A percentile compares a stretch with the other conserved stretches of the same genome.
Conservation (phyloP, 2,888 invertebrate genomes). For the Acanthosepion esculentum region DNA sequence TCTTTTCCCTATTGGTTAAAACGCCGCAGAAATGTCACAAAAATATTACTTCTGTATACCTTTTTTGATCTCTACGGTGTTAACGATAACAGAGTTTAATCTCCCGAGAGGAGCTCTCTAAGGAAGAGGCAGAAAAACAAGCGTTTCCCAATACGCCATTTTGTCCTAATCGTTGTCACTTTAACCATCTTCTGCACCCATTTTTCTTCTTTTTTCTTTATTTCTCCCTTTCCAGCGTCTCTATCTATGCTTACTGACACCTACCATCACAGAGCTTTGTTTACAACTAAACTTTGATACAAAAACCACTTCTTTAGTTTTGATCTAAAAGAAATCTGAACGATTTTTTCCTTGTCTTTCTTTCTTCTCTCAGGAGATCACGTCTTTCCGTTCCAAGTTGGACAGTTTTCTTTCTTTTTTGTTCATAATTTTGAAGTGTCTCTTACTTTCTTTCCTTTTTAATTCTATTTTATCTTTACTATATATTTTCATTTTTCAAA, state of each 20-base stretch:
- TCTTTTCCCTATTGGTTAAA: neutral
- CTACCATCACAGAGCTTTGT: constrained; percentile 2
- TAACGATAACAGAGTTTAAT: constrained; percentile 1
- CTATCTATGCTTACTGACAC: neutral
- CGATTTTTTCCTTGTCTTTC: neutral
- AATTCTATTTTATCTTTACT: no score
- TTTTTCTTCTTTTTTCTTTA: neutral
- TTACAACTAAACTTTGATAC: neutral
- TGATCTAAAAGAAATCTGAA: neutral
- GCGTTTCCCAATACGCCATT: neutral
- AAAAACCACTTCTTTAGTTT: neutral
- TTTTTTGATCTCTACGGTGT: neutral
- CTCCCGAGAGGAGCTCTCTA: neutral
- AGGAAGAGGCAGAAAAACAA: neutral
- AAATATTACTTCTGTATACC: neutral
- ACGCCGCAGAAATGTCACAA: neutral
- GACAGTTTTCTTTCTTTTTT: neutral
- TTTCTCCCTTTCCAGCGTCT: neutral
- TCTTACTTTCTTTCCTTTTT: no score
- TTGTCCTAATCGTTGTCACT: constrained; percentile 21
- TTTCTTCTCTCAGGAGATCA: neutral
- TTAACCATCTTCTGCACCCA: constrained; percentile 22
- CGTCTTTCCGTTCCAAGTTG: neutral
- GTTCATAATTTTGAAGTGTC: no score
- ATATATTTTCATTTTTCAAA: no score